Evolutionary conservation across 1,140 invertebrate species (phyloP), one percentile per base, ranked within the genome.

Genomic region (Platyscapa corneri): DNA sequence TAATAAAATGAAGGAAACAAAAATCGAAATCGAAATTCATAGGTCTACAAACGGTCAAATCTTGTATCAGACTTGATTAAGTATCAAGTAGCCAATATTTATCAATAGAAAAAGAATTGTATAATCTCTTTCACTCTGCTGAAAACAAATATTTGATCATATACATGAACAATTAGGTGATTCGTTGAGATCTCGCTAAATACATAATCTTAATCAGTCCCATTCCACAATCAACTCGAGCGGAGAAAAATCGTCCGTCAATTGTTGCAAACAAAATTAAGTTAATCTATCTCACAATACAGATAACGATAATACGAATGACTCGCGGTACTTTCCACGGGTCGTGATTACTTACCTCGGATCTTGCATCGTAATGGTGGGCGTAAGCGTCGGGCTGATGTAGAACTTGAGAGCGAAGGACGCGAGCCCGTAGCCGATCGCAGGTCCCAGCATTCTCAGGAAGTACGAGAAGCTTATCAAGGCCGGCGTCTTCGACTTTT

Each of bases 391-490:
- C 2, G 96, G 96, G 27, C 95, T 95, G 39, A 96, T 96, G 87
- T 96, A 97, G 60, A 96, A 90, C 86, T 95, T 96, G 1, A 97
- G 91, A 49, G 95, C 95, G 83, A 96, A 94, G 12, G 96, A 96
- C 3, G 96, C 96, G 34, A 96, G 87, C 0, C 95, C 94, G 88
- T 96, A 97, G 20, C 96, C 96, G 64, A 96, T 93, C 1, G 95
- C 95, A 1, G 96, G 96, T 16, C 96, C 96, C 86, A 96, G 88
- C 94, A 96, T 96, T 65, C 96, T 92, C 56, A 97, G 90, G 86
- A 96, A 96, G 87, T 95, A 96, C 0, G 95, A 95, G 56, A 96
- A 94, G 91, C 95, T 96, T 74, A 96, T 94, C 32, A 96, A 89
- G 1, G 94, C 95, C 20, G 95, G 95, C 6, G 95, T 96, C 88